Conservation (phyloP, 2,797 vertebrate genomes). For the Oceanodroma leucorhoa region DNA sequence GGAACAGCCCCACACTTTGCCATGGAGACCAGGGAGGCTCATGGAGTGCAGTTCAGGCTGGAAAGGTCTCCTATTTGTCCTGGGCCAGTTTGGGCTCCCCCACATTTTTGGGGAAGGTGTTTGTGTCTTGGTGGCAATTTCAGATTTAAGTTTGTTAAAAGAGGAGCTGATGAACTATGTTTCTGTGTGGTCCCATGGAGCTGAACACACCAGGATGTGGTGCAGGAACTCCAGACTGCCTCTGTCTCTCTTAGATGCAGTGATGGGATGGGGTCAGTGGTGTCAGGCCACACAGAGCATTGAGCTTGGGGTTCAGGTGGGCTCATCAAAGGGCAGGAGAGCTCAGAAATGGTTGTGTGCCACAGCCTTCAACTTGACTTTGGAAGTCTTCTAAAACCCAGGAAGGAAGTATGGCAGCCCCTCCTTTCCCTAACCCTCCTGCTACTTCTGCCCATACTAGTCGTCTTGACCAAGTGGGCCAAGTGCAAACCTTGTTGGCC, state of each 20-base stretch:
- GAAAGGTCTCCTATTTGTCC: not conserved
- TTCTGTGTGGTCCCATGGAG: not conserved
- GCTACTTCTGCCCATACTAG: not conserved
- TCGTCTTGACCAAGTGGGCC: fast-evolving
- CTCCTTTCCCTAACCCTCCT: not conserved
- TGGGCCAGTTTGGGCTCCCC: not conserved
- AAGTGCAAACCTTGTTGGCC: not conserved
- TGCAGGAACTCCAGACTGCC: not conserved
- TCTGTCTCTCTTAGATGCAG: not conserved
- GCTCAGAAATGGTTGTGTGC: not conserved
- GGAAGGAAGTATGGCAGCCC: not conserved
- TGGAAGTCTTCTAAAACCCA: not conserved
- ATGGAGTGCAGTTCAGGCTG: not conserved
- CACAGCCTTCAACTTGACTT: not conserved
- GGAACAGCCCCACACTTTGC: not conserved
- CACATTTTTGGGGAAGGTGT: not conserved
- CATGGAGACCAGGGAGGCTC: not conserved
- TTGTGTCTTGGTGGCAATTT: not conserved
- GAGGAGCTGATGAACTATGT: not conserved
- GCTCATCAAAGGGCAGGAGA: not conserved
- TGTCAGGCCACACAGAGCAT: too few relatives aligned
- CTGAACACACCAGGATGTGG: not conserved
- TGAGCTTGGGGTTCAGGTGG: not conserved
- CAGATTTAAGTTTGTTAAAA: not conserved
- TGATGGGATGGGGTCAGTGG: not conserved